Evolutionary conservation across 1,140 invertebrate species (phyloP).

Genomic region (Drosophila suzukii): DNA sequence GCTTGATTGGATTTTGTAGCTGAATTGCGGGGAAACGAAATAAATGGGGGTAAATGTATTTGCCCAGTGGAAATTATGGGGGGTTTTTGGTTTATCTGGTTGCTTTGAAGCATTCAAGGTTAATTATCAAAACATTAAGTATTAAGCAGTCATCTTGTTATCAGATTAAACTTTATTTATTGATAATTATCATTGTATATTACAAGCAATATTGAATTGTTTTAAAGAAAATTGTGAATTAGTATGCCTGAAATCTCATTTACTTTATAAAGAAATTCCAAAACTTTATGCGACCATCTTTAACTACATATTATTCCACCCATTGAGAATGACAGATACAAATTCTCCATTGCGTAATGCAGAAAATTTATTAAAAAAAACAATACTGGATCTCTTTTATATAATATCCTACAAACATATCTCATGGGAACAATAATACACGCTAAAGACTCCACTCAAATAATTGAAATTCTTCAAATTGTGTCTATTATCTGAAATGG

Average conservation of each 20-base stretch:
- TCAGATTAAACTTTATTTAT: neutral
- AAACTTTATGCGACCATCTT: no score
- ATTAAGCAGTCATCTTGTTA: neutral
- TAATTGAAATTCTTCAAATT: slow-evolving; percentile 1
- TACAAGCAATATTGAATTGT: no score
- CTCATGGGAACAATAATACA: neutral
- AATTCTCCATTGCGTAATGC: no score
- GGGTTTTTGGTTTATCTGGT: neutral
- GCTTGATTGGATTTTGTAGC: slow-evolving; percentile 43
- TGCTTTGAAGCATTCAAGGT: neutral
- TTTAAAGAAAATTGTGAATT: no score
- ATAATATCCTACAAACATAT: neutral
- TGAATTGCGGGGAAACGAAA: neutral
- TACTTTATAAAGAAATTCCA: no score
- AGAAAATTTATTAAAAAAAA: no score
- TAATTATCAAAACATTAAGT: neutral
- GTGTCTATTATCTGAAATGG: neutral
- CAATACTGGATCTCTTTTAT: no score
- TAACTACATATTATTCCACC: no score
- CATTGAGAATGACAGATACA: no score
- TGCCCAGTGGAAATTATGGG: neutral
- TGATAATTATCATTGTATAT: neutral
- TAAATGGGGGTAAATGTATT: neutral
- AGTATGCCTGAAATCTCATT: no score
- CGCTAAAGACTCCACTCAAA: neutral